Percentiles rank a stretch among this genome's conserved stretches.
Conservation (phyloP, 2,888 invertebrate genomes). For the Monochamus alternatus region DNA sequence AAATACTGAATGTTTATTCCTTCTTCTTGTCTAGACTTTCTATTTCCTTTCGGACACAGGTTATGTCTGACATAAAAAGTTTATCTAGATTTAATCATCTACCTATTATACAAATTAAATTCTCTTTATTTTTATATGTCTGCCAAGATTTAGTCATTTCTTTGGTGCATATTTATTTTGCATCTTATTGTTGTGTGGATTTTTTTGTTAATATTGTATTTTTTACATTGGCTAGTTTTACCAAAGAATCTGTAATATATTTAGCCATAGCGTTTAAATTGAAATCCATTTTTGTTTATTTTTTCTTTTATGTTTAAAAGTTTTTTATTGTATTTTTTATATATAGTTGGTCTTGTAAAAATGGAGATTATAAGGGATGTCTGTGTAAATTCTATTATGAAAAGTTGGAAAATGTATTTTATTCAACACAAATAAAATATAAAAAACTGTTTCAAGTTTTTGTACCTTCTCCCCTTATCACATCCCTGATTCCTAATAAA, state of each 20-base stretch:
- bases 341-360: constrained; percentile 64
- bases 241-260: constrained; percentile 71
- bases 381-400: constrained; percentile 69
- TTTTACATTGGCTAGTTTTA: constrained; percentile 70
- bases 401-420: constrained; percentile 71
- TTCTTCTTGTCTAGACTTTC: constrained; percentile 50
- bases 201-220: constrained; percentile 60
- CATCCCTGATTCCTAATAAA: too few species aligned
- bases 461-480: not conserved
- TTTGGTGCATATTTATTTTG: constrained; percentile 55
- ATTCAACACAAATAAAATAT: constrained; percentile 66
- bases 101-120: constrained; percentile 45
- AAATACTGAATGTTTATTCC: constrained; percentile 65
- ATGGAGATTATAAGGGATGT: constrained; percentile 67
- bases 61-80: constrained; percentile 43
- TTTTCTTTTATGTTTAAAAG: constrained; percentile 56
- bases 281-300: constrained; percentile 54
- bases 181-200: constrained; percentile 61
- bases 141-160: constrained; percentile 54
- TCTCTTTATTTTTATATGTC: constrained; percentile 56
- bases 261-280: constrained; percentile 53
- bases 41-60: constrained; percentile 47
- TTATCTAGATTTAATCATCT: constrained; percentile 47
- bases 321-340: constrained; percentile 58
- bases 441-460: constrained; percentile 13